These are phyloP conservation scores for Listronotus bonariensis DNA, from an alignment of 1,140 invertebrate genomes.

Conservation along the genomic window DNA sequence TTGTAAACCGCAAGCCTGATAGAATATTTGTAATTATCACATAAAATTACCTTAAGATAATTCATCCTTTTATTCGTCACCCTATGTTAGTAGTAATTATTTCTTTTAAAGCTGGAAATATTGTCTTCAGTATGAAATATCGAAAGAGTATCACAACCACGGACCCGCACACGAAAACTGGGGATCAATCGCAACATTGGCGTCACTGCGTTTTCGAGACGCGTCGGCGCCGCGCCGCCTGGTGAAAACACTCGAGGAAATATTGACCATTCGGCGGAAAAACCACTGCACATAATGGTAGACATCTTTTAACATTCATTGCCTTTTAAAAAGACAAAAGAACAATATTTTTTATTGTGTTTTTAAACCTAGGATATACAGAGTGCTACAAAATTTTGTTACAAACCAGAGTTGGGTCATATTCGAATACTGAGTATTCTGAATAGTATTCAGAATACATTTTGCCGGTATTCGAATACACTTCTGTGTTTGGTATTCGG, in stretches of 20 bases:
- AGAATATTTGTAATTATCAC: not conserved
- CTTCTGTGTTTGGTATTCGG: too few relatives aligned
- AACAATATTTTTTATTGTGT: too few relatives aligned
- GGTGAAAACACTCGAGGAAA: slow-evolving; percentile 19
- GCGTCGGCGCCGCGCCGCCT: slow-evolving; percentile 17
- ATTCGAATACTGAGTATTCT: too few relatives aligned
- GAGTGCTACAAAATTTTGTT: too few relatives aligned
- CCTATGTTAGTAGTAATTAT: slow-evolving; percentile 33
- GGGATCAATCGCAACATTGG: slow-evolving; percentile 29
- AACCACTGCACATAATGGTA: slow-evolving; percentile 23
- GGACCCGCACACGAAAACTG: slow-evolving; percentile 29
- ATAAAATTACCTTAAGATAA: slow-evolving; percentile 31
- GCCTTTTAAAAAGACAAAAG: too few relatives aligned
- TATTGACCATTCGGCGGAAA: slow-evolving; percentile 30
- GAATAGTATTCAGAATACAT: too few relatives aligned
- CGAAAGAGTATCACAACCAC: slow-evolving; percentile 20
- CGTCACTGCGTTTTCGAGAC: slow-evolving; percentile 21
- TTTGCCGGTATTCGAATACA: too few relatives aligned
- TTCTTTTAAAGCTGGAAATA: slow-evolving; percentile 33
- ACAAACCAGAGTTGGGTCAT: too few relatives aligned
- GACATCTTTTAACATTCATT: slow-evolving; percentile 1
- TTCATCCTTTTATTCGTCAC: slow-evolving; percentile 31
- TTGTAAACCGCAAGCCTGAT: not conserved
- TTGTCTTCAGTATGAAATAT: slow-evolving; percentile 27
- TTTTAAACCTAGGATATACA: too few relatives aligned